Conservation (phyloP, 2,888 invertebrate genomes). For the Uropetala carovei region DNA sequence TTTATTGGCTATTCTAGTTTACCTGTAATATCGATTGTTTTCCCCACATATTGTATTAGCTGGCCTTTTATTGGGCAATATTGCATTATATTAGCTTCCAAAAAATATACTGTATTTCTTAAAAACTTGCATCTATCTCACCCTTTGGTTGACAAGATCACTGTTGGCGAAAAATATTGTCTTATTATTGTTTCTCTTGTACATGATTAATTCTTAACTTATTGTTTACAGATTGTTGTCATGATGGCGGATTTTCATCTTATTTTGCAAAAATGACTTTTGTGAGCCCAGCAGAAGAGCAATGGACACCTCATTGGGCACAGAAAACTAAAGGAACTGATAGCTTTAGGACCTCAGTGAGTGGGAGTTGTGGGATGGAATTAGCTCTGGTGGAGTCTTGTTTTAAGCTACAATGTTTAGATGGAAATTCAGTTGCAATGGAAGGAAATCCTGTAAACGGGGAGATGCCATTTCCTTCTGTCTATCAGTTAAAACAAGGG, state of each 20-base stretch:
- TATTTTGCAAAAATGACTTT: conserved; percentile 16
- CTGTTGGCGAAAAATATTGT: too few species aligned
- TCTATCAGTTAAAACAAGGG: neutral
- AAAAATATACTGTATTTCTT: too few species aligned
- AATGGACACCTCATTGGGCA: conserved; percentile 26
- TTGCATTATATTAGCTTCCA: too few species aligned
- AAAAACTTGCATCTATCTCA: too few species aligned
- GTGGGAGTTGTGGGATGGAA: conserved; percentile 37
- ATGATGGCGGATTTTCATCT: neutral
- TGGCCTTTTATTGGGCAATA: too few species aligned
- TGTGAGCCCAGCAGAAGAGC: conserved; percentile 13
- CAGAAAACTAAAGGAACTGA: conserved; percentile 26
- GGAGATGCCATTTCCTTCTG: neutral
- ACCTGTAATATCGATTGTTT: too few species aligned
- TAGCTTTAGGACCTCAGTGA: neutral
- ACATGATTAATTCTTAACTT: too few species aligned
- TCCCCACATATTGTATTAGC: too few species aligned
- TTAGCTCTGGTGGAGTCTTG: conserved; percentile 17
- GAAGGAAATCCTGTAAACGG: neutral
- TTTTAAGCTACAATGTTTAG: neutral
- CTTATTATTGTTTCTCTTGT: too few species aligned
- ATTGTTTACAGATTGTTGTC: conserved; percentile 7
- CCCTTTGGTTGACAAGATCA: too few species aligned
- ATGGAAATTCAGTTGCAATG: conserved; percentile 10
- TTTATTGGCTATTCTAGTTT: too few species aligned